Evolutionary conservation across 2,888 invertebrate species (phyloP).

Genomic region (Gasteruption jaculator): DNA sequence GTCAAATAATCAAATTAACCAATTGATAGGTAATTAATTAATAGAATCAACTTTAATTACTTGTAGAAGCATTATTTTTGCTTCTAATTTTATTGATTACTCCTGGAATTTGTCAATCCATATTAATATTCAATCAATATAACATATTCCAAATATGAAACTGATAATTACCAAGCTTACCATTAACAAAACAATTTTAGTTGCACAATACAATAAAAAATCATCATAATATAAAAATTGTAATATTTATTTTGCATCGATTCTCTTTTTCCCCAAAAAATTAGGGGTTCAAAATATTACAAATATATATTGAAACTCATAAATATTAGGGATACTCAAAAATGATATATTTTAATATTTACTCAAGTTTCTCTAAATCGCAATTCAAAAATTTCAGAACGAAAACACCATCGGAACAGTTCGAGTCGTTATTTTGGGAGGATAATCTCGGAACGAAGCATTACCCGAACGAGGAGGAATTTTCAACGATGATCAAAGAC

Average conservation of each 20-base stretch:
- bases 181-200: not conserved
- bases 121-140: no score
- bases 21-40: no score
- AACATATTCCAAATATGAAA: no score
- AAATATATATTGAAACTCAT: not conserved
- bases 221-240: not conserved
- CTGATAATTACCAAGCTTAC: no score
- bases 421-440: conserved; percentile 51
- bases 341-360: not conserved
- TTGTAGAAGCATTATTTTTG: no score
- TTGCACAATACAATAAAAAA: conserved; percentile 2
- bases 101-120: no score
- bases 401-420: conserved; percentile 45
- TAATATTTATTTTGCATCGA: not conserved
- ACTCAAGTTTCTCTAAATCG: no score
- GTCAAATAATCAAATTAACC: no score
- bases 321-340: not conserved
- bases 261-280: no score
- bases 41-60: no score
- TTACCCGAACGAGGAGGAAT: conserved; percentile 56
- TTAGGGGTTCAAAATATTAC: conserved; percentile 5
- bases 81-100: no score
- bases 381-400: conserved; percentile 24
- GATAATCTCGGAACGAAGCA: conserved; percentile 51
- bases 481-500: conserved; percentile 54